Evolutionary conservation across 2,888 invertebrate genomes (phyloP), one percentile per base, ranked within the genome.

Genomic region (Lysandra bellargus): DNA sequence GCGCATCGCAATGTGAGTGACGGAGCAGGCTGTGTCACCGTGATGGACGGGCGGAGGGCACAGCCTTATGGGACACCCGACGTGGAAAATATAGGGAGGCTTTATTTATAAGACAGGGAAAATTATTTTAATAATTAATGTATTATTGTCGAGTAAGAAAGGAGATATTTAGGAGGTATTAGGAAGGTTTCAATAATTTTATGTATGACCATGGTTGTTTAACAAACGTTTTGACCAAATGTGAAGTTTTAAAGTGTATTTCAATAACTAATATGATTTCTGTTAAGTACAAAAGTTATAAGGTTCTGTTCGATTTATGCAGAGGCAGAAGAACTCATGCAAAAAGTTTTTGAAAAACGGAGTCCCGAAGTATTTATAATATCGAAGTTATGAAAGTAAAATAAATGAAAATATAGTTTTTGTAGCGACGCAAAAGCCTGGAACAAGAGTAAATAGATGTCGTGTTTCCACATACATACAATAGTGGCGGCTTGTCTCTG

Each of bases 1-100:
- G 53, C 44, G 53, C 30, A 57, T 53, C 33, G 30, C 23, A 33
- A 76, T 23, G 49, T 53, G 75, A 53, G 53, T 74, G 44, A 75
- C 75, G 75, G 64, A 33, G 69, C 69, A 30, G 33, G 69, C 69
- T 69, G 33, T 69, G 73, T 80, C 64, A 79, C 73, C 61, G 75
- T 81, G 81, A 81, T 80, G 78, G 78, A 81, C 80, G 79, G 57
- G 44, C 73, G 61, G 61, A 60, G 60, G 73, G 33, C 69, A 60
- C 49, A 44, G 73, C 30, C 37, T 76, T 79, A 60, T 81, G 79
- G 79, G 81, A 80, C 79, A 78, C 79, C 78, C 74, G 77, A 40
- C 57, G 30, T 44, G 23, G n/a, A 2, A 33, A 30, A 69, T 69
- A 33, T 33, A 33, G 12, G 64, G 64, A 69, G 30, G 12, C 12